A percentile compares a stretch with the other conserved stretches of the same genome.
phyloP scores from a whole-genome alignment of 2,888 invertebrate species.

The Agonopterix heracliana region DNA sequence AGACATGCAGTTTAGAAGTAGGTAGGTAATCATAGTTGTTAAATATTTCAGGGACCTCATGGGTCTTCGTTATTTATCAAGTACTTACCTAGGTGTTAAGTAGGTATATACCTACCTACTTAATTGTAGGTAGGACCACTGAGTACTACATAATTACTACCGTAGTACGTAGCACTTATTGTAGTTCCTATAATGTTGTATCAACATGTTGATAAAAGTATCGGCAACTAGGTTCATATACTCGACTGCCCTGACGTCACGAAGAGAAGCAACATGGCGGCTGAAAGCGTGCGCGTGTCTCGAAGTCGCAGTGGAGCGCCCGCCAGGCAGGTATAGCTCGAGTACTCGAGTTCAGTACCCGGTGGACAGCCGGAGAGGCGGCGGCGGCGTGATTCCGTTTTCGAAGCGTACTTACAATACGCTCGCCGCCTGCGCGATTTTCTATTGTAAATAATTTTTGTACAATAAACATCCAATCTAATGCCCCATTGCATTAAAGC shows the following conservation, averaged over 20 bases:
- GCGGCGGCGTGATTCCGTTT: conserved; percentile 50
- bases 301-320: neutral
- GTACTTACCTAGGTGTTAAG: no score
- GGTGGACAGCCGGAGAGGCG: conserved; percentile 73
- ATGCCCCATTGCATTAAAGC: conserved; percentile 6
- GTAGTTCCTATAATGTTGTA: no score
- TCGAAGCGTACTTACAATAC: conserved; percentile 32
- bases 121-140: no score
- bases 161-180: no score
- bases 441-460: conserved; percentile 61
- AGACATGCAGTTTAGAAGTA: no score
- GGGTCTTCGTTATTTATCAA: no score
- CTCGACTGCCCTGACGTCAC: conserved; percentile 51
- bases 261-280: conserved; percentile 54
- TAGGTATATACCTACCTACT: no score
- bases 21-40: no score
- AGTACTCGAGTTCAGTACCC: conserved; percentile 65
- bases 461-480: conserved; percentile 33
- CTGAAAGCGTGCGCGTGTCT: conserved; percentile 52
- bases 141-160: no score
- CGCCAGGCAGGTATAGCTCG: conserved; percentile 18
- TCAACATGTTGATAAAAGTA: neutral
- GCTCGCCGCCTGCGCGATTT: conserved; percentile 70
- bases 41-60: no score
- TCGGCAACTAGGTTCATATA: neutral